Base-by-base conservation (phyloP, 2,113 vertebrate species). In the Polyodon spathula region DNA sequence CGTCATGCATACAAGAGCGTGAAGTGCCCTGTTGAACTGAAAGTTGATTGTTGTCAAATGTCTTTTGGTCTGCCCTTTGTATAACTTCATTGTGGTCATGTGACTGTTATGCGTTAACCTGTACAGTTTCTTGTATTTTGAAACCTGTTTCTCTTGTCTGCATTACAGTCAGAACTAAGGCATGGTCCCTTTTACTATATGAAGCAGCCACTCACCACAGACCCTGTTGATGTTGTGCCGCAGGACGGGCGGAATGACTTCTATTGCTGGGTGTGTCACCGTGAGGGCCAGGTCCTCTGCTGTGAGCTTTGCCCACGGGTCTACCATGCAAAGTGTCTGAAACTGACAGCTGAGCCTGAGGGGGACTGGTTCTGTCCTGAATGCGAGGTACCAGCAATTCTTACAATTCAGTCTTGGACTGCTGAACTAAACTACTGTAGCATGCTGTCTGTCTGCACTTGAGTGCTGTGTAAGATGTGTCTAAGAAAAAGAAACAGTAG, bases 151-250 rank as follows among this genome's bases (percentile, higher is more conserved):
- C 82, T 98, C 90, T 98, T 93, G 89, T 94, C 94, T 96, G 93
- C 95, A 92, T 98, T 98, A 83, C 95, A 98, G 95, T 98, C 94
- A 93, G 94, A 97, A 76, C 94, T 99, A 97, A 98, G 96, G 93
- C 95, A 98, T 92, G 96, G 95, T 94, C 96, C 95, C 90, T 98
- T 99, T 99, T 97, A 98, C 94, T 98, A 98, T 97, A 81, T 95
- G 94, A 98, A 98, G 95, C 95, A 96, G 93, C 95, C 94, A 94
- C 94, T 98, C 93, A 97, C 95, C 92, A 96, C 94, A 98, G 96
- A 99, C 91, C 95, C 95, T 97, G 93, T 99, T 97, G 95, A 97
- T 97, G 95, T 97, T 96, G 93, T 96, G 94, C 95, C 95, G 73
- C 95, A 98, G 95, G 95, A 98, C 79, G 92, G 95, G 86, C 92